Base-by-base conservation (phyloP, 2,797 vertebrate genomes). In the Cuculus canorus region DNA sequence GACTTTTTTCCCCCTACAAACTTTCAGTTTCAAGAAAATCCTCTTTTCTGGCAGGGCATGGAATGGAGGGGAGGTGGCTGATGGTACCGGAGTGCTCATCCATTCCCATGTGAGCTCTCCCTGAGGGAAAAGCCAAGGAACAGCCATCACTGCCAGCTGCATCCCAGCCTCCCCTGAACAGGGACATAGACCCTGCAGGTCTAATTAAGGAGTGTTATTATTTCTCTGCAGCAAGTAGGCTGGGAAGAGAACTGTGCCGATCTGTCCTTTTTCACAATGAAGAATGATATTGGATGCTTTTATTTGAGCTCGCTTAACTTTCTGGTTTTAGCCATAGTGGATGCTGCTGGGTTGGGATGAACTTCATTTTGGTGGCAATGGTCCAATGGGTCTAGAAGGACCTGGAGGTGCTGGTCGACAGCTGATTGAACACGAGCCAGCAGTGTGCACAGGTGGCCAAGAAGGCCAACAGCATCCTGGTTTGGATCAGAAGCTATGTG, bases 61-160 rank as follows among this genome's bases (percentile, higher is more conserved):
- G 25, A 37, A 39, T 1, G 2, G 50, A 60, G 18, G 32, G 17
- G 33, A 45, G 72, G 24, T 21, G 25, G n/a, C 13, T 1, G 9
- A 10, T 17, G n/a, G 28, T 56, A 17, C 23, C 1, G 7, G 15
- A 8, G 18, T 25, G 10, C 19, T 85, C 19, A 24, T 35, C 28
- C 5, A 7, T 25, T 32, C 54, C 39, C 0, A 2, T 1, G 0
- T 0, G 5, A 56, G 16, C 33, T 71, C 32, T 64, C 15, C 50
- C 1, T 0, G 66, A 22, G 54, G 18, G 27, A 56, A 60, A 63
- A 77, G 23, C 7, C 11, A 17, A n/a, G 69, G 57, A 75, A 82
- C n/a, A 79, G 21, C 5, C 43, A 10, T 11, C 2, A 17, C 37
- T 17, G 7, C 11, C 39, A 88, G 35, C 60, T 89, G 77, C 32